Evolutionary conservation across 2,113 vertebrate genomes (phyloP).

Genomic region (Phaetusa simplex): DNA sequence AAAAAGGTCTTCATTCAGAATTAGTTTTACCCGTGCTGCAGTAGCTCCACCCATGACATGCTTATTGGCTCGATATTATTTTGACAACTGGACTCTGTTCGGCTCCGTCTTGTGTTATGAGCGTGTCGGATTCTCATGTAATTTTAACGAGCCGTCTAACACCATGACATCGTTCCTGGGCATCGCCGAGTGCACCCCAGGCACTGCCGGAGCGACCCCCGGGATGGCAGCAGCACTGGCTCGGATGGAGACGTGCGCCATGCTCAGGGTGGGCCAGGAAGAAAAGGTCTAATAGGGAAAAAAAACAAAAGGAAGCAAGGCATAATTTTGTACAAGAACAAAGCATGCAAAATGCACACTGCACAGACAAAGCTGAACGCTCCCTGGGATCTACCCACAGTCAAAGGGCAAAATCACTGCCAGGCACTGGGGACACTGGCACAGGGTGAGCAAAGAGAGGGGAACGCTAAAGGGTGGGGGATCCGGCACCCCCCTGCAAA

Average conservation of each 20-base stretch:
- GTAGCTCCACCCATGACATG: constrained; percentile 75
- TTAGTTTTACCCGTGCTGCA: constrained; percentile 67
- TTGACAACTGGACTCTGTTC: constrained; percentile 43
- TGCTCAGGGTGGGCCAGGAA: accelerated
- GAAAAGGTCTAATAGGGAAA: not conserved
- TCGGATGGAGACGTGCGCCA: not conserved
- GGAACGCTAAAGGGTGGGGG: not conserved
- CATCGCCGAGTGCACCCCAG: not conserved
- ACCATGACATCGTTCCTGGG: not conserved
- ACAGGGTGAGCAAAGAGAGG: not conserved
- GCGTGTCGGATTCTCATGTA: not conserved
- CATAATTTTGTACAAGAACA: not conserved
- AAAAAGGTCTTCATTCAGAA: constrained; percentile 73
- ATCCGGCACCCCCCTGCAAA: not conserved
- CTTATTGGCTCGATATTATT: constrained; percentile 77
- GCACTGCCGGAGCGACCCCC: not conserved
- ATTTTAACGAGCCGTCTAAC: not conserved
- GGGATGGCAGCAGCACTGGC: not conserved
- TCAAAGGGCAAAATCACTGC: not conserved
- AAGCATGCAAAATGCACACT: not conserved
- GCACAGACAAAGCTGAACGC: not conserved
- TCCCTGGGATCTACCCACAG: not conserved
- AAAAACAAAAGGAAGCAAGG: not conserved
- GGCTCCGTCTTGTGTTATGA: not conserved
- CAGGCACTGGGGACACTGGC: not conserved